Percentiles rank a stretch among this genome's conserved stretches.
phyloP scores from a whole-genome alignment of 2,113 vertebrate genomes.

The Zosterops hypoxanthus region DNA sequence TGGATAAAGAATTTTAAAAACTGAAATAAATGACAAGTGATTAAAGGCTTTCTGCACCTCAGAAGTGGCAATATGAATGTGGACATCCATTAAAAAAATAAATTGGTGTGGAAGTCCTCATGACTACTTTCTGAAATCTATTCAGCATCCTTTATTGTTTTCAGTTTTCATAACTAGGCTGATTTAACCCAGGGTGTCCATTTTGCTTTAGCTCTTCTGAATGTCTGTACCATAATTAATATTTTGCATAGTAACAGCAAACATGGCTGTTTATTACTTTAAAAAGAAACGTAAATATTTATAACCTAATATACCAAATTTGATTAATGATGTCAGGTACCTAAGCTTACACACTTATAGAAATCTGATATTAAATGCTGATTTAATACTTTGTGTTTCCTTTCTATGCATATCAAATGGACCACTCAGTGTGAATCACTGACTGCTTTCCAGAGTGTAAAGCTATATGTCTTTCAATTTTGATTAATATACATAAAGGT shows the following conservation, averaged over 20 bases:
- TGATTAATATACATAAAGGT: not conserved
- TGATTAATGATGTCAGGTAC: not conserved
- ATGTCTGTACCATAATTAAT: not conserved
- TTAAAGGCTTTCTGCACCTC: not conserved
- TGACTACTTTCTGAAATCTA: not conserved
- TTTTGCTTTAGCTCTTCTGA: not conserved
- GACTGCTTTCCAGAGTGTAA: constrained; percentile 7
- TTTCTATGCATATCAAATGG: not conserved
- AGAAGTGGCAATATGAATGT: not conserved
- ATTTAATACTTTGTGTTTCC: constrained; percentile 14
- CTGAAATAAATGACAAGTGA: not conserved
- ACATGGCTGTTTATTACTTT: not conserved
- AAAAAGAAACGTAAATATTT: constrained; percentile 6
- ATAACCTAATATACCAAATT: not conserved
- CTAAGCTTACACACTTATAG: not conserved
- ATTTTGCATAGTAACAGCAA: not conserved
- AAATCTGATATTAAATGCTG: constrained; percentile 1
- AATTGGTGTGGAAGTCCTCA: not conserved
- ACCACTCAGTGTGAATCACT: not conserved
- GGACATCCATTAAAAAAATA: not conserved
- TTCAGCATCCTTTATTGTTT: not conserved
- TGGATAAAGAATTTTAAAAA: not conserved
- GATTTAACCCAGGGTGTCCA: not conserved
- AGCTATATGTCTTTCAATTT: not conserved
- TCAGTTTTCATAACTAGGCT: not conserved